A percentile compares a stretch with the other conserved stretches of the same genome.
Conservation (phyloP, 2,113 vertebrate genomes). For the Cryptotis parvus region DNA sequence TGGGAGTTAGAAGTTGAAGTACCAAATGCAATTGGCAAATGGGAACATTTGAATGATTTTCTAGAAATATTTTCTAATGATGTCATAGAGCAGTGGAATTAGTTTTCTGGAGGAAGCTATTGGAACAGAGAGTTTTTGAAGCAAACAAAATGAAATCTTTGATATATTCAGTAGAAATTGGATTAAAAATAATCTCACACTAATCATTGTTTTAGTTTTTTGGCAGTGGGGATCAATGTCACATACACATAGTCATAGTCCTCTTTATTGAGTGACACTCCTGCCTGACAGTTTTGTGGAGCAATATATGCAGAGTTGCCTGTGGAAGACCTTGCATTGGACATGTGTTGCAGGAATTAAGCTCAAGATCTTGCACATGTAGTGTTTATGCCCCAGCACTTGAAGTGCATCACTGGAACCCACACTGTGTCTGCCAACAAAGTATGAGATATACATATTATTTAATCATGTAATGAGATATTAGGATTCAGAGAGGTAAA, state of each 20-base stretch:
- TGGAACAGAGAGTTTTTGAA: conserved; percentile 46
- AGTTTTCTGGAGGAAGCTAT: conserved; percentile 31
- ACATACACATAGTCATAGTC: not conserved
- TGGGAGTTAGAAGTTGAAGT: conserved; percentile 58
- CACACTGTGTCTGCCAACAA: not conserved
- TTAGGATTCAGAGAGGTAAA: no score
- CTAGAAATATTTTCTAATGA: conserved; percentile 77
- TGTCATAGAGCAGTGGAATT: conserved; percentile 49
- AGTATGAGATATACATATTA: no score
- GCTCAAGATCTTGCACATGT: no score
- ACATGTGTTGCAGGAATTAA: no score
- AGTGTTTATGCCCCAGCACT: no score
- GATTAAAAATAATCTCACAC: not conserved
- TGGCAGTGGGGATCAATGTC: not conserved
- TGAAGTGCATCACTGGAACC: no score
- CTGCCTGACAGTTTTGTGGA: no score
- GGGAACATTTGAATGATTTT: conserved; percentile 78
- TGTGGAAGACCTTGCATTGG: no score
- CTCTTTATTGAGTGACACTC: no score
- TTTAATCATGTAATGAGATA: not conserved
- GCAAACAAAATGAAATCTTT: conserved; percentile 43
- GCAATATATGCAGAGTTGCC: no score
- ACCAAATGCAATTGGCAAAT: conserved; percentile 64
- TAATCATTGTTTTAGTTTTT: conserved; percentile 12
- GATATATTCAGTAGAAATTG: not conserved